These are phyloP conservation scores for Glossosoma conforme DNA, from an alignment of 1,140 invertebrate species.

Conservation along the genomic window DNA sequence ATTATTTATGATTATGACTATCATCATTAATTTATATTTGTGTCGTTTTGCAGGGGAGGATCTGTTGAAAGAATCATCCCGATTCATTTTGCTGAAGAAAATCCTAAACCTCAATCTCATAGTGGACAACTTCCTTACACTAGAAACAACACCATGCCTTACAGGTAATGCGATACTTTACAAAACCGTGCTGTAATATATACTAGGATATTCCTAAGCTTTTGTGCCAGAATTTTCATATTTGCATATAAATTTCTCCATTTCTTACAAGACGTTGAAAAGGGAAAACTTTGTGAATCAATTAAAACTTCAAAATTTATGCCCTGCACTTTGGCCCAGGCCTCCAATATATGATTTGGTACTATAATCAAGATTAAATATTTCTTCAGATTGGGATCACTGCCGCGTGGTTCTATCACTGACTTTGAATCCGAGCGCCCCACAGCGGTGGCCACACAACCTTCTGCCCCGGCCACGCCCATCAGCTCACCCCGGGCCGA, in stretches of 20 bases:
- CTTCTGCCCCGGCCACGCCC: constrained; percentile 31
- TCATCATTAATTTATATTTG: too few relatives aligned
- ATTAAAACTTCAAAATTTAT: too few relatives aligned
- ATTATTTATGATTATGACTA: too few relatives aligned
- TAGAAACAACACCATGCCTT: constrained; percentile 29
- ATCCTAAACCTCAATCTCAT: constrained; percentile 22
- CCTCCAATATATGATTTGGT: too few relatives aligned
- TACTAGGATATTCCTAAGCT: too few relatives aligned
- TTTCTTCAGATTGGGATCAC: constrained; percentile 10
- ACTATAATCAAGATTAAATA: too few relatives aligned
- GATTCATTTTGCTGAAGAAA: constrained; percentile 51
- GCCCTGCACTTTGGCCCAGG: too few relatives aligned
- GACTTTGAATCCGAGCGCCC: too few relatives aligned
- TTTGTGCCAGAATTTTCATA: not conserved
- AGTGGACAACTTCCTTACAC: constrained; percentile 26
- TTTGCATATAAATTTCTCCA: not conserved
- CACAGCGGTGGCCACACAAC: constrained; percentile 16
- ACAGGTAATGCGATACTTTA: constrained; percentile 26
- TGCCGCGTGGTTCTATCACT: constrained; percentile 15
- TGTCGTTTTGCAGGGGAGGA: constrained; percentile 35
- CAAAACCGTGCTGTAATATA: too few relatives aligned
- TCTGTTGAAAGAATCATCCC: constrained; percentile 61
- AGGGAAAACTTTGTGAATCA: too few relatives aligned
- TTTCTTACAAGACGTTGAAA: not conserved
- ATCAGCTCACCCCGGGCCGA: constrained; percentile 50